Percentiles rank a stretch among this genome's conserved stretches.
phyloP scores from a whole-genome alignment of 2,113 vertebrate genomes.

The Cairina moschata region DNA sequence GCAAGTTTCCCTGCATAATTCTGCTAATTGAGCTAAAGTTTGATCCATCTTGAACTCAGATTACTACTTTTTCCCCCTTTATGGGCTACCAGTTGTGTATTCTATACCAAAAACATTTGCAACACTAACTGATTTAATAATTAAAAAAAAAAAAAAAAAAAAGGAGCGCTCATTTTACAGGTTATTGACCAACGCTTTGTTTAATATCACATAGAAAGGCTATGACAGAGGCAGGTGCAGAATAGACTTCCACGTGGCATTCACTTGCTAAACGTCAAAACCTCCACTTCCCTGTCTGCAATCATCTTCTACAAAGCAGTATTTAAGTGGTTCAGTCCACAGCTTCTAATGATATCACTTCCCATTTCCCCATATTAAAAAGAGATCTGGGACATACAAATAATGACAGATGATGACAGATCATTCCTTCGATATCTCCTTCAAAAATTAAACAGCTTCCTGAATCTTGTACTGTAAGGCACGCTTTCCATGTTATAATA shows the following conservation, averaged over 20 bases:
- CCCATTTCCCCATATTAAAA: not conserved
- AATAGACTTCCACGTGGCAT: not conserved
- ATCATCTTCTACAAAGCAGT: not conserved
- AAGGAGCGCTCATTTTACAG: not conserved
- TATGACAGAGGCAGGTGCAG: not conserved
- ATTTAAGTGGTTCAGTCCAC: not conserved
- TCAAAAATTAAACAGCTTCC: not conserved
- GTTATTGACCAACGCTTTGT: not conserved
- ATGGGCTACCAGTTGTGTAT: not conserved
- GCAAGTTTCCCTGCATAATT: not conserved
- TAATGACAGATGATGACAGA: not conserved
- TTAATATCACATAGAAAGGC: not conserved
- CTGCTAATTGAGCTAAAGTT: not conserved
- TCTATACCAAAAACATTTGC: not conserved
- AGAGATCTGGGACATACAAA: not conserved
- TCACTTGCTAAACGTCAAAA: not conserved
- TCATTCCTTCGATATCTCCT: not conserved
- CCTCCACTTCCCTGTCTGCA: not conserved
- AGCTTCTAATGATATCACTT: not conserved
- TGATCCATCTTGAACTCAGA: not conserved
- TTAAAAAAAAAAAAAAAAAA: not conserved
- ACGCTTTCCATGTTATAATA: not conserved
- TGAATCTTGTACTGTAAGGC: not conserved
- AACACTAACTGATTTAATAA: not conserved
- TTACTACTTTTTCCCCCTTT: not conserved